Evolutionary conservation across 2,113 vertebrate genomes (phyloP).

Genomic region (Phocoena sinus): DNA sequence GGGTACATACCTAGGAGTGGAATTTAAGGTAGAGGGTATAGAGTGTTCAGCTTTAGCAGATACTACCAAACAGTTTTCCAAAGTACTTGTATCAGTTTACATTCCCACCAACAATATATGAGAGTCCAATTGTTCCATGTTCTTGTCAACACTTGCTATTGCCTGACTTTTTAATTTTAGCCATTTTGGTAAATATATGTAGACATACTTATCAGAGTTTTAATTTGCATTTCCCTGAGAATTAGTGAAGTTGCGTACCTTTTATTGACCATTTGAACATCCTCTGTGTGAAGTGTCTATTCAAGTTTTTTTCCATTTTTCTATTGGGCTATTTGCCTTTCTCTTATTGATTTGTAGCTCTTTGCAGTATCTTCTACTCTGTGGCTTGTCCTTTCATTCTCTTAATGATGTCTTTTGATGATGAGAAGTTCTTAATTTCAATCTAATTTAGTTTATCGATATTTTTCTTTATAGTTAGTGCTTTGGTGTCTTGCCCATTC

Average conservation of each 20-base stretch:
- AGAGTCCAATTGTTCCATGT: neutral
- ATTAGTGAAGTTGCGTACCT: neutral
- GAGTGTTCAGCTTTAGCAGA: neutral
- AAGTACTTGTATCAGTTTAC: neutral
- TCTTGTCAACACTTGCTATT: neutral
- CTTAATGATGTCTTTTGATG: neutral
- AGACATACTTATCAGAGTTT: neutral
- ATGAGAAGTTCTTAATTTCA: constrained; percentile 21
- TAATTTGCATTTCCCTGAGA: constrained; percentile 8
- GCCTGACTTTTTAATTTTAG: constrained; percentile 1
- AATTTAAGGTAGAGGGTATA: neutral
- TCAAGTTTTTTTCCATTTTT: neutral
- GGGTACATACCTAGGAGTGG: neutral
- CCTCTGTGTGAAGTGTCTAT: neutral
- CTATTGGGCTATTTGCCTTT: neutral
- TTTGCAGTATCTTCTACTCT: constrained; percentile 1
- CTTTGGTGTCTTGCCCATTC: neutral
- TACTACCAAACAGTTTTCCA: neutral
- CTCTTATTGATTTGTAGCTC: neutral
- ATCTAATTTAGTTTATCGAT: neutral
- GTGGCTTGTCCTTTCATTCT: neutral
- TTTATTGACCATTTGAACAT: neutral
- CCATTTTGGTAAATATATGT: neutral
- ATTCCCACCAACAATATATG: neutral
- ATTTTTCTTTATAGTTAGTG: neutral